Conservation (phyloP, 2,888 invertebrate species). For the Leptopilina drosophilae region DNA sequence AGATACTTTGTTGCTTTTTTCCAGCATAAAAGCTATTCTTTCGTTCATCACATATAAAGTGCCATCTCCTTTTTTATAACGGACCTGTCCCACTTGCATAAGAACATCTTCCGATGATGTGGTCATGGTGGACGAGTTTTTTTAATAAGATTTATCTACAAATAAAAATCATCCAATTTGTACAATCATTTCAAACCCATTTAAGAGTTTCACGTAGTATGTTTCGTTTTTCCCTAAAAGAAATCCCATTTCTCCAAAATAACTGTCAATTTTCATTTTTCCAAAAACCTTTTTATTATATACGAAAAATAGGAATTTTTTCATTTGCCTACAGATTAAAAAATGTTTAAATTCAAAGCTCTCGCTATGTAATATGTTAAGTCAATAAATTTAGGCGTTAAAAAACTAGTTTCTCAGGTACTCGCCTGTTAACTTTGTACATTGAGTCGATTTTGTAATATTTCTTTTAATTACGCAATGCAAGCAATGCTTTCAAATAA, state of each 20-base stretch:
- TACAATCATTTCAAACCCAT: not conserved
- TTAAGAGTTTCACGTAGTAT: no score
- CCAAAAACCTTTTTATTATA: not conserved
- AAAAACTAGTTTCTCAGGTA: slow-evolving; percentile 1
- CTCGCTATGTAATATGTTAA: no score
- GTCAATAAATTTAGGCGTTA: not conserved
- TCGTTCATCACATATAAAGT: slow-evolving; percentile 97
- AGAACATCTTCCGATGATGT: slow-evolving; percentile 97
- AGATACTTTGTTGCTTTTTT: slow-evolving; percentile 93
- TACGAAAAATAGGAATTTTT: no score
- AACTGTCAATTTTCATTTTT: not conserved
- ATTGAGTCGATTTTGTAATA: not conserved
- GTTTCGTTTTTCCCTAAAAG: no score
- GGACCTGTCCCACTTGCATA: slow-evolving; percentile 93
- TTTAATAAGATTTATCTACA: slow-evolving; percentile 64
- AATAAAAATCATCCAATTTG: slow-evolving; percentile 43
- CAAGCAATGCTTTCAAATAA: not conserved
- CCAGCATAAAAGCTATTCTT: slow-evolving; percentile 97
- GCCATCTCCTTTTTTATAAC: slow-evolving; percentile 97
- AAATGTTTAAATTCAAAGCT: not conserved
- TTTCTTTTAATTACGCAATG: slow-evolving; percentile 20
- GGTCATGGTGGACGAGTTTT: slow-evolving; percentile 81
- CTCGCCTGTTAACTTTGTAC: not conserved
- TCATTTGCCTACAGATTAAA: no score
- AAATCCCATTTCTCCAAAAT: no score